Base-by-base conservation (phyloP, 30 jellyfish, hydroid and myxozoan species). In the Morbakka virulenta region DNA sequence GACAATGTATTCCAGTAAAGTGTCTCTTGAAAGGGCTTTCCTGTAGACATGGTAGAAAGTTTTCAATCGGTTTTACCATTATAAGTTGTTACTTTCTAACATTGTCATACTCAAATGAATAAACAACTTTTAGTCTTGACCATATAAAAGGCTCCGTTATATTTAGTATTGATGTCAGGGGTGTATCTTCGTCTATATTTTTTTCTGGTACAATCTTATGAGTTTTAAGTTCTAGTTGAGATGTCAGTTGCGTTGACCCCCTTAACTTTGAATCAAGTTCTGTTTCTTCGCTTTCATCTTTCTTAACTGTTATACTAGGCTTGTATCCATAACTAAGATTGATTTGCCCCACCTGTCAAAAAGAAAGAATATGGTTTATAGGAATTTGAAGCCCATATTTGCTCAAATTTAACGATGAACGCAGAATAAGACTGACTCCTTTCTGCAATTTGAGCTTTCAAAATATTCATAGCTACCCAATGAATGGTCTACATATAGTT, bases 51-150 rank as follows among this genome's bases (percentile, higher is more conserved):
- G n/a, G n/a, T n/a, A n/a, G n/a, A n/a, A n/a, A n/a, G n/a, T n/a
- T n/a, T n/a, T n/a, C n/a, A n/a, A n/a, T n/a, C n/a, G n/a, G n/a
- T n/a, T n/a, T n/a, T n/a, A n/a, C n/a, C n/a, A n/a, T n/a, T n/a
- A n/a, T n/a, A n/a, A n/a, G n/a, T n/a, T 26, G 33, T 64, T 52
- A 80, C 83, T 82, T 52, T 3, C 51, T 4, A 6, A 68, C 66
- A 22, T 93, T 86, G 52, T 85, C 91, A 48, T 92, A 92, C 69
- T 92, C 98, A 74, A 92, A 92, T 24, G 98, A 92, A 76, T 92
- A 92, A 1, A 92, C 83, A 28, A 92, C 87, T 35, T 76, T 81
- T 32, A 92, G 77, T 52, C 98, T 76, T 3, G 96, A 92, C 98
- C 98, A 92, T 4, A 93, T 64, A 21, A 71, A 74, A 1, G 98